Base-by-base conservation (phyloP, 2,888 invertebrate genomes). In the Uropetala carovei region DNA sequence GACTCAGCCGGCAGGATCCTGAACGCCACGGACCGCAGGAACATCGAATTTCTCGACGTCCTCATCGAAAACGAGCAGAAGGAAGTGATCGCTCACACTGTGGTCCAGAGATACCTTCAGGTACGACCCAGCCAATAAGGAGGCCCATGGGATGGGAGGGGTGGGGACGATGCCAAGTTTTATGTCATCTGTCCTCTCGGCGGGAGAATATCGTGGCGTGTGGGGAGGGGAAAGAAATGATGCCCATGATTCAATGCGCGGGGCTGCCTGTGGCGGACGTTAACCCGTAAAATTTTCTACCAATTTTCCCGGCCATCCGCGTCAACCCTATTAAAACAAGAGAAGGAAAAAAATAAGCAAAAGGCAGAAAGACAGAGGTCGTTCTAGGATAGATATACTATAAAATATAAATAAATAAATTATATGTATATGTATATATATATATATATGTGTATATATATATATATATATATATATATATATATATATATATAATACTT, bases 1-100 rank as follows among this genome's bases (percentile, higher is more conserved):
- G 98, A 99, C 95, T 99, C 99, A 8, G 99, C 99, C 1, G 99
- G 99, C 0, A 97, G 98, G 94, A 97, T 99, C 93, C 96, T 99
- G 81, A 99, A 99, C 92, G 98, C 99, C 89, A 98, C 99, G 91
- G 99, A 99, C 95, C 97, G 98, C 93, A 96, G 99, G 92, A 99
- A 98, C 94, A 97, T 98, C 30, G 99, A 99, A 94, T 99, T 99
- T 95, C 96, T 99, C 93, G 99, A 99, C 95, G 98, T 99, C 0
- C 96, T 99, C 83, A 99, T 99, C 94, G 99, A 99, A 95, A 99
- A 99, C 94, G 99, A 99, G 95, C 99, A 99, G 95, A 99, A 99
- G 95, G 99, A 99, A 96, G 98, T 98, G 94, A 99, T 99, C 93
- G 98, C 99, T 0, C 99, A 99, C 95, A 99, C 99, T 0, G 98